phyloP scores from a whole-genome alignment of 2,797 vertebrate species.

The Acanthis flammea region DNA sequence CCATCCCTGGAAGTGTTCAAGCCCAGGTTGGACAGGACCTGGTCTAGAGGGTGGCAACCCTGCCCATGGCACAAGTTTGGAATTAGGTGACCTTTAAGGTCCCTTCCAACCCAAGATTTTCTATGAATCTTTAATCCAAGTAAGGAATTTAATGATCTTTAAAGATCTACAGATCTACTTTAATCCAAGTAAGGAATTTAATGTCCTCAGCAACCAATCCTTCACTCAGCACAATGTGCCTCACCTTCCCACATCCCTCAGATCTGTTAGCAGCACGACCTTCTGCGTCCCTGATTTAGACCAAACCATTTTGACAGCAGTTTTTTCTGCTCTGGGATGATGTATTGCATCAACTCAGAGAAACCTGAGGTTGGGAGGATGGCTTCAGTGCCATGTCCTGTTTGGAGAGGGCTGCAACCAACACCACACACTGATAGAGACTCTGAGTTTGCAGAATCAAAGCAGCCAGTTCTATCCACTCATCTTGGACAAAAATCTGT shows the following conservation, averaged over 20 bases:
- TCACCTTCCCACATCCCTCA: background rate
- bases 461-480: background rate
- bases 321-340: background rate
- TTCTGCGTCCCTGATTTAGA: background rate
- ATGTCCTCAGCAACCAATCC: background rate
- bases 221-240: background rate
- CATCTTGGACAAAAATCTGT: background rate
- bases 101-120: too few species aligned
- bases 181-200: background rate
- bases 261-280: rapidly evolving
- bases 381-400: background rate
- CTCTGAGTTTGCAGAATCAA: background rate
- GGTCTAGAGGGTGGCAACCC: background rate
- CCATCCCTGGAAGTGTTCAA: background rate
- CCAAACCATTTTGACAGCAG: background rate
- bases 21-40: background rate
- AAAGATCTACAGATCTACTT: too few species aligned
- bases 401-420: background rate
- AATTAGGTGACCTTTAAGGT: background rate
- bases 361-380: background rate
- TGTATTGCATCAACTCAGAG: background rate
- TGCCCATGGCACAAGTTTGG: background rate
- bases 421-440: too few species aligned
- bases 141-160: too few species aligned
- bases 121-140: too few species aligned